These are phyloP conservation scores for Molanna angustata DNA, from an alignment of 2,888 invertebrate species.

Conservation along the genomic window DNA sequence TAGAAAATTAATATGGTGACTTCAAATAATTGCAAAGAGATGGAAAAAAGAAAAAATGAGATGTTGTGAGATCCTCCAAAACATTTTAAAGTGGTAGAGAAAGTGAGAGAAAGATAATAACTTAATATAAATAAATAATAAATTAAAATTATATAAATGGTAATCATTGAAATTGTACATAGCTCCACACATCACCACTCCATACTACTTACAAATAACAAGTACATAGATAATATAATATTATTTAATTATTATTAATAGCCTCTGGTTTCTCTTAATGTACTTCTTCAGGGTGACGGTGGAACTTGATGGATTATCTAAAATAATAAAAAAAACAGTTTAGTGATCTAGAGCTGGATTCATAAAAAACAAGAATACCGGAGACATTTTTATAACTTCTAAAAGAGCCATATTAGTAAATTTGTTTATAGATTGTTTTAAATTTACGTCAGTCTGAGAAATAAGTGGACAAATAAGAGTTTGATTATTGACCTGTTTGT, in stretches of 20 bases:
- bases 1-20: too few species aligned
- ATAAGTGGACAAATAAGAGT: too few species aligned
- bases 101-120: too few species aligned
- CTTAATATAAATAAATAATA: background rate
- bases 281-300: conserved; percentile 17
- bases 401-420: too few species aligned
- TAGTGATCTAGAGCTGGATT: background rate
- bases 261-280: background rate
- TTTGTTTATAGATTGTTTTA: too few species aligned
- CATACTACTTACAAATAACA: background rate
- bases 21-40: too few species aligned
- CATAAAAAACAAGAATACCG: too few species aligned
- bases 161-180: background rate
- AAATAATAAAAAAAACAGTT: conserved; percentile 3
- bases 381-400: too few species aligned
- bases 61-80: background rate
- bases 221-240: background rate
- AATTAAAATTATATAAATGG: background rate
- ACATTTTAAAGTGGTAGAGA: too few species aligned
- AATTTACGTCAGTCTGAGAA: too few species aligned
- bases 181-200: background rate
- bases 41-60: background rate
- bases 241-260: background rate
- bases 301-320: conserved; percentile 28
- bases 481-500: too few species aligned